A percentile compares a stretch with the other conserved stretches of the same genome.
These are phyloP conservation scores for Lasiurus borealis DNA, from an alignment of 2,113 vertebrate genomes.

Conservation along the genomic window DNA sequence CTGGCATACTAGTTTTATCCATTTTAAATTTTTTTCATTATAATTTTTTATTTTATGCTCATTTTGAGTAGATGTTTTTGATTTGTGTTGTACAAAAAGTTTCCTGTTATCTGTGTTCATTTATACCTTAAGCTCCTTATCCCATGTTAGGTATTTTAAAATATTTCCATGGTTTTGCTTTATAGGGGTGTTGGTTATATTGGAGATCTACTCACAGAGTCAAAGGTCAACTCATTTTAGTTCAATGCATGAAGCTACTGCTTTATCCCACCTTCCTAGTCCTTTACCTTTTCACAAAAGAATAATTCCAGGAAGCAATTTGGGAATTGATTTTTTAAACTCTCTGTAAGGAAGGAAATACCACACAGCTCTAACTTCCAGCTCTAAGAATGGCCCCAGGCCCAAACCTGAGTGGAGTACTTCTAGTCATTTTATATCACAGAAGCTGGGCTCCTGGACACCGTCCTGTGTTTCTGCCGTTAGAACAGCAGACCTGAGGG, in stretches of 20 bases:
- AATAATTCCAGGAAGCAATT: not conserved
- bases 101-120: not conserved
- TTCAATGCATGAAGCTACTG: not conserved
- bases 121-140: not conserved
- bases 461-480: not conserved
- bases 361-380: not conserved
- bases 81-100: not conserved
- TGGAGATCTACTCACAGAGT: not conserved
- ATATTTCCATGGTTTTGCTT: not conserved
- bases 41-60: not conserved
- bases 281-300: not conserved
- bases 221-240: not conserved
- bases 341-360: not conserved
- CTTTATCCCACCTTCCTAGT: not conserved
- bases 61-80: not conserved
- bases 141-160: not conserved
- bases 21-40: not conserved
- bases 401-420: not conserved
- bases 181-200: not conserved
- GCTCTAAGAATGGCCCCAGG: fast-evolving
- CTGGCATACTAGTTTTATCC: not conserved
- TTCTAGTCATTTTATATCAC: not conserved
- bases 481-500: not conserved
- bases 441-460: not conserved
- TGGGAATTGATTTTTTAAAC: not conserved